Conservation (phyloP, 2,888 invertebrate genomes). For the Heteromurus nitidus region DNA sequence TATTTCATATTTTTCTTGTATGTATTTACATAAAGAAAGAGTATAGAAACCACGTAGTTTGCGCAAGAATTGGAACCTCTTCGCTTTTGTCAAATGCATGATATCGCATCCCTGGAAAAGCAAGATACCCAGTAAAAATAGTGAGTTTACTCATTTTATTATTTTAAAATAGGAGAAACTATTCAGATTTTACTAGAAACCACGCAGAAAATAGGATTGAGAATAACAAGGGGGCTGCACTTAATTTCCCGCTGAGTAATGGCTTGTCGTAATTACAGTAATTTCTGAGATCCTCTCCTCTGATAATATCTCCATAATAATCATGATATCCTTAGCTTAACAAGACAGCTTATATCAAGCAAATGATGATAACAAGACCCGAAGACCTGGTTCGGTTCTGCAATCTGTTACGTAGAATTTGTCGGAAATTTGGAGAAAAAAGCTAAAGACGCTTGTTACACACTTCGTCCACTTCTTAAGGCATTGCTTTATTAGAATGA, state of each 20-base stretch:
- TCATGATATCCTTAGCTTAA: constrained; percentile 62
- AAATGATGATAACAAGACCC: background rate
- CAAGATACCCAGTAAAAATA: no score
- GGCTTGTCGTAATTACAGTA: constrained; percentile 63
- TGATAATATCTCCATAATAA: constrained; percentile 52
- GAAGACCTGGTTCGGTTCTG: background rate
- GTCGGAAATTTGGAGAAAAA: background rate
- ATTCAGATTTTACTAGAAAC: no score
- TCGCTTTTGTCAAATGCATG: background rate
- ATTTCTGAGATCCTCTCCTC: constrained; percentile 51
- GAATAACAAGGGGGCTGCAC: constrained; percentile 47
- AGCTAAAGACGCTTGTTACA: no score
- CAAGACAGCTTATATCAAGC: constrained; percentile 49
- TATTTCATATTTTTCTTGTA: background rate
- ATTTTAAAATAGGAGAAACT: no score
- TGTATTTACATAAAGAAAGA: background rate
- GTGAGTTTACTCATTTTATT: no score
- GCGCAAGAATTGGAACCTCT: background rate
- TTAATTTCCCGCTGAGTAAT: constrained; percentile 58
- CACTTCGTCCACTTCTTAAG: background rate
- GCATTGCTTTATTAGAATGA: background rate
- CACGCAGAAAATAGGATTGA: no score
- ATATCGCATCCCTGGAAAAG: background rate
- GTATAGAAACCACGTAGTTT: background rate
- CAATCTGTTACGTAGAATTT: constrained; percentile 2